phyloP scores from a whole-genome alignment of 2,797 vertebrate genomes.

The Diglossa cyanea region DNA sequence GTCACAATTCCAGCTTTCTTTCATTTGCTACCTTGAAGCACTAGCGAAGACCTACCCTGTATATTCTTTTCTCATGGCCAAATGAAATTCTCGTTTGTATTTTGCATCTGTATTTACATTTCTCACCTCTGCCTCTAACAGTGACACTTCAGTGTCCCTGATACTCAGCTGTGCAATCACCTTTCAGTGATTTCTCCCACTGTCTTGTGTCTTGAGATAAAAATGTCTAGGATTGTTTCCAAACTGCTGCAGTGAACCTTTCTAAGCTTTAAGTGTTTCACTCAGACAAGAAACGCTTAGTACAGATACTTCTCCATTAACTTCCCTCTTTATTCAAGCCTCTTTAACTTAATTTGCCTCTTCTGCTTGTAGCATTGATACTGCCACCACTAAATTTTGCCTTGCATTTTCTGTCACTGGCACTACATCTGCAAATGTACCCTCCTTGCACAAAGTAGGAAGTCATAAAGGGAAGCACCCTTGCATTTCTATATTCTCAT shows the following conservation, averaged over 20 bases:
- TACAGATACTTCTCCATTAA: neutral
- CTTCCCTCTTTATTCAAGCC: neutral
- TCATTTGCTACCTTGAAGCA: neutral
- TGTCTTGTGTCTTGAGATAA: neutral
- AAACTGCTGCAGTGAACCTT: neutral
- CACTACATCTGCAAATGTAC: neutral
- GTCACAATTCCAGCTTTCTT: neutral
- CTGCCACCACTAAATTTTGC: neutral
- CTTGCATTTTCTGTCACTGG: neutral
- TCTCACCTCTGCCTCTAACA: neutral
- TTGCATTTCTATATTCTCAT: neutral
- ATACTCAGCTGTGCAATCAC: neutral
- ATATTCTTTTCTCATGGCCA: neutral
- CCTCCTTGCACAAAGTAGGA: neutral
- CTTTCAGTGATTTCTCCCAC: neutral
- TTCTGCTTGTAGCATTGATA: neutral
- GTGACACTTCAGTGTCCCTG: neutral
- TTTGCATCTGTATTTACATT: neutral
- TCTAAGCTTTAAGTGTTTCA: neutral
- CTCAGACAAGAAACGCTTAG: neutral
- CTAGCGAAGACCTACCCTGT: neutral
- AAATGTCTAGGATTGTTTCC: slow-evolving; percentile 2
- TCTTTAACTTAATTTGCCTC: neutral
- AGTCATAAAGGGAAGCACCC: neutral
- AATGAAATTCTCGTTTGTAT: neutral